Evolutionary conservation across 2,797 vertebrate species (phyloP).

Genomic region (Hirundo rustica): DNA sequence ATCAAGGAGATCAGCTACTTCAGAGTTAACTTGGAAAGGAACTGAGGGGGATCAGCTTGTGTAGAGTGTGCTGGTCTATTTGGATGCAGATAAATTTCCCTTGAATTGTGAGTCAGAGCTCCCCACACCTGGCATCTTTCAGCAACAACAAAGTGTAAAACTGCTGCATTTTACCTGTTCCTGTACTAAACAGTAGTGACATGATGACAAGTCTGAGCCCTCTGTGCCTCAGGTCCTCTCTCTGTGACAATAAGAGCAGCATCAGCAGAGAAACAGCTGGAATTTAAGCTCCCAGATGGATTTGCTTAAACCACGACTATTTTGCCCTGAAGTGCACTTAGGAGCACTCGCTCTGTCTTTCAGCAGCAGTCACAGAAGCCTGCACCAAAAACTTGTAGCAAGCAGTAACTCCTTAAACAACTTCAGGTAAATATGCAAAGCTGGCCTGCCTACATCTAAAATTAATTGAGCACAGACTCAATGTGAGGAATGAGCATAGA

Average conservation of each 20-base stretch:
- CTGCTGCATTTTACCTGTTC: background rate
- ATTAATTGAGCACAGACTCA: background rate
- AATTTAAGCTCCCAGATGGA: background rate
- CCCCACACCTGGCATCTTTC: background rate
- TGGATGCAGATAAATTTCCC: background rate
- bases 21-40: background rate
- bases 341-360: background rate
- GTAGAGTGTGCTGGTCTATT: background rate
- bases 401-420: background rate
- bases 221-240: background rate
- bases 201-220: background rate
- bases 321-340: background rate
- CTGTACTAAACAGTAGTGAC: background rate
- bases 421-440: background rate
- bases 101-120: background rate
- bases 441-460: background rate
- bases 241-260: background rate
- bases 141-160: background rate
- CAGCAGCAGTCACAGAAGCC: background rate
- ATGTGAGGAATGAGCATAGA: background rate
- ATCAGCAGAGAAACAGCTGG: background rate
- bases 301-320: background rate
- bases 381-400: background rate
- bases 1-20: background rate
- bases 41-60: background rate